Evolutionary conservation across 2,888 invertebrate species (phyloP), one percentile per base, ranked within the genome.

Genomic region (Folsomia manolachei): DNA sequence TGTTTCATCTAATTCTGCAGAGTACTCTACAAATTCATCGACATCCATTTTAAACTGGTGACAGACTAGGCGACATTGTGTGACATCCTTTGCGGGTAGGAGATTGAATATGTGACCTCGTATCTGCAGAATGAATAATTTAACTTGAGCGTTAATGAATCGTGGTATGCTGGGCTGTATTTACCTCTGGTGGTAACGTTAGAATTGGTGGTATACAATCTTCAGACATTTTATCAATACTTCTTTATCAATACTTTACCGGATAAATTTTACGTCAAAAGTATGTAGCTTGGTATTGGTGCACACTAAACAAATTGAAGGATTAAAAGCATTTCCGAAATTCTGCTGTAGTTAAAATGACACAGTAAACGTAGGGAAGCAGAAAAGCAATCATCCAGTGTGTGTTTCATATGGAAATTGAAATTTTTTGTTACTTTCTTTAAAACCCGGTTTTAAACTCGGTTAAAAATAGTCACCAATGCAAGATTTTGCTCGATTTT

Each of bases 1-100:
- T 39, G 39, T 39, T 39, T 79, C 79, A 39, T 79, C 77, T 0
- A 79, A 63, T 2, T 70, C 63, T 9, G 73, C 73, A 9, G 69
- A 63, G 39, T 77, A 75, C 7, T 73, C 75, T 27, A 73, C 76
- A 25, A 76, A 72, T 9, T 76, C 69, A 27, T 80, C 80, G n/a
- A 80, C 70, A 63, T 80, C 80, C 1, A 39, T 23, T 61, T 69
- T 27, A 71, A 71, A 78, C 52, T 75, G 71, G n/a, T 71, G 21
- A 66, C 77, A 80, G 9, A 78, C 76, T 1, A 75, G 73, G 1
- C 80, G 73, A n/a, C 76, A 51, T n/a, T 70, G 66, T 51, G 72
- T 53, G 23, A 74, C 71, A 14, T 75, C 74, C 1, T 19, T 56
- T 71, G 77, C 75, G 9, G 75, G 63, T 1, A 78, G 53, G 9